A percentile compares a stretch with the other conserved stretches of the same genome.
These are phyloP conservation scores for Agapetus fuscipes DNA, from an alignment of 2,888 invertebrate genomes.

Conservation along the genomic window DNA sequence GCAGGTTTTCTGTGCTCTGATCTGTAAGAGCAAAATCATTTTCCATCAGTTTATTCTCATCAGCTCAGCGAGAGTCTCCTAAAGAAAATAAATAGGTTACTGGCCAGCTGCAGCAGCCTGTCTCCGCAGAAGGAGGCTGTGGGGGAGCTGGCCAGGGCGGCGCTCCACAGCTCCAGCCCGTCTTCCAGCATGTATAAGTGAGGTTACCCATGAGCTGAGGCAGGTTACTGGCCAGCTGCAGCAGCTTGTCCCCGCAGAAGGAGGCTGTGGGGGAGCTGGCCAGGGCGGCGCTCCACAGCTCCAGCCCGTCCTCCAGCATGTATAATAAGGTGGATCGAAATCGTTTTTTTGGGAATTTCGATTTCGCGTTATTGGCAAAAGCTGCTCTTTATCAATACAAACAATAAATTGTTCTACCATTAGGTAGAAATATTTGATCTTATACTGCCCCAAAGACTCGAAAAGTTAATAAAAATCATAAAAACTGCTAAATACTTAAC, in stretches of 20 bases:
- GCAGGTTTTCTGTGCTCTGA: conserved; percentile 70
- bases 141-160: conserved; percentile 57
- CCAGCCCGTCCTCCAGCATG: conserved; percentile 83
- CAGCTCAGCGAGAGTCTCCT: conserved; percentile 39
- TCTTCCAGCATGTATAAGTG: conserved; percentile 85
- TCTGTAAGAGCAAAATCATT: conserved; percentile 43
- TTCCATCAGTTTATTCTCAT: conserved; percentile 1
- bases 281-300: conserved; percentile 79
- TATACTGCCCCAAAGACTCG: too few species aligned
- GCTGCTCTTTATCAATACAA: too few species aligned
- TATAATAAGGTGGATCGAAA: too few species aligned
- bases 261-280: conserved; percentile 52
- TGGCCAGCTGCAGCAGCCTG: conserved; percentile 57
- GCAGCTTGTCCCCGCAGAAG: conserved; percentile 30
- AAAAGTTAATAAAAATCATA: too few species aligned
- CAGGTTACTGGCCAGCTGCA: conserved; percentile 67
- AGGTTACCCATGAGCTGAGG: conserved; percentile 60
- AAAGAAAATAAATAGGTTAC: conserved; percentile 63
- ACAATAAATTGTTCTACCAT: too few species aligned
- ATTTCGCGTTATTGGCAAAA: too few species aligned
- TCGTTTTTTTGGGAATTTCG: too few species aligned
- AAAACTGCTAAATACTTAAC: too few species aligned
- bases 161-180: conserved; percentile 83
- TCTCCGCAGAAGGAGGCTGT: conserved; percentile 37
- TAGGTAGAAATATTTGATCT: too few species aligned